Conservation (phyloP, 2,888 invertebrate species). For the Philaethria dido region DNA sequence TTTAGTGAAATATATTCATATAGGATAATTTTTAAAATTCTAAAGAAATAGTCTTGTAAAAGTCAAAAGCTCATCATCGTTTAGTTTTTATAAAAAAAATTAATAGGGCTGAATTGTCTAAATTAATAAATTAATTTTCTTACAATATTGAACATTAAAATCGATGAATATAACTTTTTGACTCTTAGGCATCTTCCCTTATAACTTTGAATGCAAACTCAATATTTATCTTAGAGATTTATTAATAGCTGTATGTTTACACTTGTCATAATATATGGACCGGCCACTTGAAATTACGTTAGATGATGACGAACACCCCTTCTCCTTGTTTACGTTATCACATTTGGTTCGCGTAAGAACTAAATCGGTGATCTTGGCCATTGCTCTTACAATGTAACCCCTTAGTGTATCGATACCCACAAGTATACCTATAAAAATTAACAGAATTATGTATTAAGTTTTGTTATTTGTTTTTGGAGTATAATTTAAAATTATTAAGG, state of each 20-base stretch:
- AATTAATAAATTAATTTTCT: no score
- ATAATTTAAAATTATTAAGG: no score
- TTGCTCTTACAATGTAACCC: slow-evolving; percentile 2
- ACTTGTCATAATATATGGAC: slow-evolving; percentile 33
- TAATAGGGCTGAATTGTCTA: no score
- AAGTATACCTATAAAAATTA: no score
- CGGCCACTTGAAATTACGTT: slow-evolving; percentile 27
- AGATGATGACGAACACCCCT: slow-evolving; percentile 52
- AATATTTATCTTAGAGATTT: slow-evolving; percentile 23
- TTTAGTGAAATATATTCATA: no score
- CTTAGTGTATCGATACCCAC: neutral
- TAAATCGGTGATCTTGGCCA: slow-evolving; percentile 25
- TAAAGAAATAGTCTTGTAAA: no score
- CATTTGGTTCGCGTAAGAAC: slow-evolving; percentile 58
- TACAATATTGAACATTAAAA: neutral
- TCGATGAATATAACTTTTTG: neutral
- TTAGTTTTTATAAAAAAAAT: no score
- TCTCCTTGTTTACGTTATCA: slow-evolving; percentile 52
- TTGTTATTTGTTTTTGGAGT: no score
- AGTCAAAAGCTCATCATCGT: no score
- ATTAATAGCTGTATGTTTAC: slow-evolving; percentile 33
- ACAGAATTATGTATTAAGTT: no score
- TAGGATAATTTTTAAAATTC: no score
- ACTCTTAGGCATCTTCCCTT: neutral
- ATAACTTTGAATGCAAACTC: neutral